Conservation (phyloP, 2,113 vertebrate species). For the Garra rufa region DNA sequence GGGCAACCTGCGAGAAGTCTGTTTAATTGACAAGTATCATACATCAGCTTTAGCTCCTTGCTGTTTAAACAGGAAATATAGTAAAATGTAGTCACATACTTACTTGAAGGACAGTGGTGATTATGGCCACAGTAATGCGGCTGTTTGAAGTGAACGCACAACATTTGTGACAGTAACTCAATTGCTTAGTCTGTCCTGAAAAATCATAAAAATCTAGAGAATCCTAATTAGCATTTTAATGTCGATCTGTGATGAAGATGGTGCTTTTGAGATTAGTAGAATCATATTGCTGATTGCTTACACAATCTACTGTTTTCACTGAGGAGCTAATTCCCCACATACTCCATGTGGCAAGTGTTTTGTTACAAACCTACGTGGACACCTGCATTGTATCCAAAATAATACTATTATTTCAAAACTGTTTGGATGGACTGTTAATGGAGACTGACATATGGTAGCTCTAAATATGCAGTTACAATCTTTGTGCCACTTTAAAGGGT, state of each 20-base stretch:
- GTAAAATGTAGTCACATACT: background rate
- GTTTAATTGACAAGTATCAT: constrained; percentile 19
- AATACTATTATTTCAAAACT: background rate
- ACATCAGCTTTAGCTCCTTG: background rate
- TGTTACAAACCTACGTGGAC: background rate
- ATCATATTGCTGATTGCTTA: background rate
- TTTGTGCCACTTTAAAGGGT: background rate
- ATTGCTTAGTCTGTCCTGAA: background rate
- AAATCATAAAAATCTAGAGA: background rate
- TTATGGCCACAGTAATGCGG: background rate
- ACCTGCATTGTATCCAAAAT: background rate
- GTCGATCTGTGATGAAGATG: constrained; percentile 4
- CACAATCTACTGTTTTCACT: constrained; percentile 2
- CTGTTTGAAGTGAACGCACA: background rate
- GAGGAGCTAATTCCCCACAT: background rate
- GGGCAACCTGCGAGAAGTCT: background rate
- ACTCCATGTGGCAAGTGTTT: background rate
- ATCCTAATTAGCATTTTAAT: background rate
- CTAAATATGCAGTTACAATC: background rate
- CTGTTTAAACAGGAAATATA: too few relatives aligned
- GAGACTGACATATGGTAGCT: background rate
- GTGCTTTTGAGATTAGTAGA: constrained; percentile 15
- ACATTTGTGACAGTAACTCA: background rate
- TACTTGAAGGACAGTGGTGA: background rate
- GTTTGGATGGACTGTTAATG: background rate